Percentiles rank a stretch among this genome's conserved stretches.
Conservation (phyloP, 2,888 invertebrate genomes). For the Caenorhabditis auriculariae region DNA sequence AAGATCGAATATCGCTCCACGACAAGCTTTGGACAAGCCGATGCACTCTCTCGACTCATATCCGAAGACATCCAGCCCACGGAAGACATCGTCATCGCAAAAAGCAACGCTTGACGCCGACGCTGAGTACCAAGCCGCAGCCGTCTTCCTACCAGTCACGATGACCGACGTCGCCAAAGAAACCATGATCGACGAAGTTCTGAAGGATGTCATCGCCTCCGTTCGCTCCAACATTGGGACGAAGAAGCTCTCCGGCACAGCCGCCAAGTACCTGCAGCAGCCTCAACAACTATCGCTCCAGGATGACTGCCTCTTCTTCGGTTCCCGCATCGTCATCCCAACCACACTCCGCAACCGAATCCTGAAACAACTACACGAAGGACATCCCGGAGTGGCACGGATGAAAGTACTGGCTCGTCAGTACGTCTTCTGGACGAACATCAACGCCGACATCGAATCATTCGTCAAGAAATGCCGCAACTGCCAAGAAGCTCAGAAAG, state of each 20-base stretch:
- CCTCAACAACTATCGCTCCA: conserved; percentile 2
- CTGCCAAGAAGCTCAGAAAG: conserved; percentile 32
- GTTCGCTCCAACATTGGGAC: too few species aligned
- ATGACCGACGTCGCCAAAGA: background rate
- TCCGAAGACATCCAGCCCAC: background rate
- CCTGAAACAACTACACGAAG: conserved; percentile 45
- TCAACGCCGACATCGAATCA: conserved; percentile 39
- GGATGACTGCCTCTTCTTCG: conserved; percentile 11
- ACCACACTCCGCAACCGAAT: conserved; percentile 24
- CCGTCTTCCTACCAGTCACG: conserved; percentile 4
- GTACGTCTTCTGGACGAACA: conserved; percentile 55
- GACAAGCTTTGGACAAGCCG: conserved; percentile 56
- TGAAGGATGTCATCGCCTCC: conserved; percentile 2
- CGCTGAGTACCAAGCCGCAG: background rate
- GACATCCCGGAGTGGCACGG: conserved; percentile 51
- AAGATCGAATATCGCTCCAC: conserved; percentile 57
- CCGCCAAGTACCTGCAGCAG: too few species aligned
- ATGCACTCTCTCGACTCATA: conserved; percentile 58
- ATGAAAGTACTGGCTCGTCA: conserved; percentile 55
- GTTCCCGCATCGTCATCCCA: conserved; percentile 51
- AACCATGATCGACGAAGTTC: conserved; percentile 2
- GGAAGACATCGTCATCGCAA: conserved; percentile 20
- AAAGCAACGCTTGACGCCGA: conserved; percentile 7
- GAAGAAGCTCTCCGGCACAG: too few species aligned
- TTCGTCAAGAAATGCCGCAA: conserved; percentile 29